These are phyloP conservation scores for Hyalella azteca DNA, from an alignment of 2,888 invertebrate species.

Conservation along the genomic window DNA sequence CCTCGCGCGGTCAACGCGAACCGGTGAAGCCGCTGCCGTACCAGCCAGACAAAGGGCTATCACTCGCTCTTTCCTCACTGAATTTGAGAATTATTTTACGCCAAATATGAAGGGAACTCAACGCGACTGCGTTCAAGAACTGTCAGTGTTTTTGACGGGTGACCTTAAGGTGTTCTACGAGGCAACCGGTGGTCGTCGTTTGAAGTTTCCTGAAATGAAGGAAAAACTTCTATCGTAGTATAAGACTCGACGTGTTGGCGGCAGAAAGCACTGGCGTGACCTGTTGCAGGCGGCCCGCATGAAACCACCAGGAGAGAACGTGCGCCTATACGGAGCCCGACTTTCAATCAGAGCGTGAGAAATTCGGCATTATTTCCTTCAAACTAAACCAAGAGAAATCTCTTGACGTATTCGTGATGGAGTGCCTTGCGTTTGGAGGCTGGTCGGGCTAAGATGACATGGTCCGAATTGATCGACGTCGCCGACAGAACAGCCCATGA, in stretches of 20 bases:
- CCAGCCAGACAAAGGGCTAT: not conserved
- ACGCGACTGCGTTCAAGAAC: no score
- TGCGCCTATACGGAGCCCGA: not conserved
- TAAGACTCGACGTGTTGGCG: no score
- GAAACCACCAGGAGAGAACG: not conserved
- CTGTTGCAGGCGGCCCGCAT: not conserved
- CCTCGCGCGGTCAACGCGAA: no score
- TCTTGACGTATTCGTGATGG: not conserved
- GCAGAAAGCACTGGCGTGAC: not conserved
- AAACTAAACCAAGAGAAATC: not conserved
- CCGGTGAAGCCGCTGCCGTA: not conserved
- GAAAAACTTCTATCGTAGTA: not conserved
- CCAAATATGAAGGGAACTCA: not conserved
- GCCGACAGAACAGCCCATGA: no score
- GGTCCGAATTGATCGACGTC: no score
- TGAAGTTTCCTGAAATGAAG: not conserved
- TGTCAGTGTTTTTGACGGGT: not conserved
- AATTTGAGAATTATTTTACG: not conserved
- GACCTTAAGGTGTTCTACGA: not conserved
- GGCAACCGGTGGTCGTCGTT: not conserved
- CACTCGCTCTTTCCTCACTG: not conserved
- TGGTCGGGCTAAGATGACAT: not conserved
- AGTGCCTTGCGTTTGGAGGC: not conserved
- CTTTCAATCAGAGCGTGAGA: not conserved
- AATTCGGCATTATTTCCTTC: not conserved